Base-by-base conservation (phyloP, 2,113 vertebrate species). In the Forbesichthys agassizii region DNA sequence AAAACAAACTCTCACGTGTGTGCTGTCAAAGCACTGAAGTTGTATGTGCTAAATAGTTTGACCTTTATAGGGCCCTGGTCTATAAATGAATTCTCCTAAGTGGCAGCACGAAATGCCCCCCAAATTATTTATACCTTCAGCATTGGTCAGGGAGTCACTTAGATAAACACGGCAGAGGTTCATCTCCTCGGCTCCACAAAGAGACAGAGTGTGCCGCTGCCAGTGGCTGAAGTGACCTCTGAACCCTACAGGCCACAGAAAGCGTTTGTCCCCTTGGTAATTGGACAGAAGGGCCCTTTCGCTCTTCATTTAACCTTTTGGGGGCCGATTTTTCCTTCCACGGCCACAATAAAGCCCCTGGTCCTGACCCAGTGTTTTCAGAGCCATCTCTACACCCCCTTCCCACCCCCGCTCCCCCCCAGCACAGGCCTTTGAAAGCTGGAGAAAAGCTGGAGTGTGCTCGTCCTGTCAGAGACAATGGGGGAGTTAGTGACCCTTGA, bases 261-360 rank as follows among this genome's bases (percentile, higher is more conserved):
- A 91, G 89, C 77, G 73, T 93, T 93, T 90, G 91, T 93, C 88
- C 88, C 36, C 66, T 81, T 53, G 48, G 60, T 93, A 92, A 93
- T 93, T 90, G 87, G 91, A 92, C 90, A 91, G 92, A 93, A 90
- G 89, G 90, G 87, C 81, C 89, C 88, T 90, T 85, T 92, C 87
- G 86, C 90, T 91, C 90, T 86, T 94, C 89, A 92, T 92, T 93
- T 92, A 93, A 92, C 92, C 92, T 89, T 92, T 93, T 93, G 77
- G 80, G 84, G 64, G 82, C 80, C 69, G 75, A 76, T 81, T 84
- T 86, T 92, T 92, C 90, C 77, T 84, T 88, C 74, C 74, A 54
- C 73, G 27, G 56, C 82, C 65, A 71, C 77, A 86, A 89, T 90
- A 93, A 91, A 91, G 90, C 83, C 78, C 64, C 78, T 76, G 83